Evolutionary conservation across 2,113 vertebrate genomes (phyloP).

Genomic region (Crotalus tigris): DNA sequence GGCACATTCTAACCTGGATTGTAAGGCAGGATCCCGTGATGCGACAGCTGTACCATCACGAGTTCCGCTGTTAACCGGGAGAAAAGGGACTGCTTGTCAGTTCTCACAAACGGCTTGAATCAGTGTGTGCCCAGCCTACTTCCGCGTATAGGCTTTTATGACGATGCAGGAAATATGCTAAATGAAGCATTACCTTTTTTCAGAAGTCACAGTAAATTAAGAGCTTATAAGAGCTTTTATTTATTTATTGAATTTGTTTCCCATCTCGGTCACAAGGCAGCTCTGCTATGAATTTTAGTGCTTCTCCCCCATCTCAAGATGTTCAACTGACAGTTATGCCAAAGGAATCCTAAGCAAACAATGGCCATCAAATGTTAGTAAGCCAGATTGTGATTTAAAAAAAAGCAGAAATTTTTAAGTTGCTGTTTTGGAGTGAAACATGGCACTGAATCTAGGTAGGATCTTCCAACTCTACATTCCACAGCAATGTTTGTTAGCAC

Average conservation of each 20-base stretch:
- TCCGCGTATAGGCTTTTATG: background rate
- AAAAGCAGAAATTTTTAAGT: background rate
- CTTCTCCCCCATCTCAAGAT: background rate
- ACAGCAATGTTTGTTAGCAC: background rate
- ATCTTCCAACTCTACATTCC: background rate
- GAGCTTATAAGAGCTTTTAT: background rate
- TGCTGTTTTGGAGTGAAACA: background rate
- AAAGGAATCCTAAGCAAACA: background rate
- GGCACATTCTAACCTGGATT: background rate
- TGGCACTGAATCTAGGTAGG: background rate
- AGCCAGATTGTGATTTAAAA: background rate
- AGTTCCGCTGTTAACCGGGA: background rate
- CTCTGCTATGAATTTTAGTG: background rate
- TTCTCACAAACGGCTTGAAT: background rate
- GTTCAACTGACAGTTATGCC: background rate
- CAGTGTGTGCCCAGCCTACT: background rate
- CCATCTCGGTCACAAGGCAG: background rate
- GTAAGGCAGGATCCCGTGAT: background rate
- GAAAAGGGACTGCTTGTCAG: background rate
- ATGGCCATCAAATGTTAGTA: background rate
- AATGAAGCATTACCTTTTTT: background rate
- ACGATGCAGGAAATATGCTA: background rate
- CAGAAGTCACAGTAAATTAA: background rate
- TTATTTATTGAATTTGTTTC: background rate
- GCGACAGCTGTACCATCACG: background rate